Evolutionary conservation across 2,797 vertebrate genomes (phyloP).

Genomic region (Chiroxiphia lanceolata): DNA sequence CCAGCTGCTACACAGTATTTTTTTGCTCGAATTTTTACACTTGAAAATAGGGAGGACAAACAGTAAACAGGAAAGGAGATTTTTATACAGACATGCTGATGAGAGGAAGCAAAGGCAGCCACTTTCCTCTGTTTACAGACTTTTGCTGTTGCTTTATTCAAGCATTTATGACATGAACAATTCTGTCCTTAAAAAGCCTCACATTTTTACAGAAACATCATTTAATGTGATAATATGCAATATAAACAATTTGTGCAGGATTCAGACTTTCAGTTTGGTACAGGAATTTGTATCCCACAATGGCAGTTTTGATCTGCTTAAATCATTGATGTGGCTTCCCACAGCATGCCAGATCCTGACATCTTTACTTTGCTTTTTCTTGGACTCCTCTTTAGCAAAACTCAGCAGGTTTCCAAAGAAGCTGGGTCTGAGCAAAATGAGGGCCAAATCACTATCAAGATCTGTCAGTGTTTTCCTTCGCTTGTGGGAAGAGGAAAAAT

Average conservation of each 20-base stretch:
- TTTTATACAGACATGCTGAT: constrained; percentile 1
- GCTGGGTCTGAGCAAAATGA: not conserved
- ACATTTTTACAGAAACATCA: not conserved
- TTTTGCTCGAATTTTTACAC: constrained; percentile 1
- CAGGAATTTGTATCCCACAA: not conserved
- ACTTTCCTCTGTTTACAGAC: constrained; percentile 9
- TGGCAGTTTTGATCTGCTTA: not conserved
- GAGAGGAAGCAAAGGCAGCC: not conserved
- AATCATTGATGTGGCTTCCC: accelerated
- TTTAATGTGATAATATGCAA: constrained; percentile 19
- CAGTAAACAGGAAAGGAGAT: not conserved
- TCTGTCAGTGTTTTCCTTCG: not conserved
- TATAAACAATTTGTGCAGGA: not conserved
- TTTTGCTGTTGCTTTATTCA: constrained; percentile 24
- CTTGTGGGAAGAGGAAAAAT: not conserved
- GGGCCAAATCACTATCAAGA: accelerated
- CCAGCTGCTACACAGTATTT: not conserved
- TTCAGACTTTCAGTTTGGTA: not conserved
- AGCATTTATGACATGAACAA: not conserved
- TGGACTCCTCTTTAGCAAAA: not conserved
- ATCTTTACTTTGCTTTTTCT: not conserved
- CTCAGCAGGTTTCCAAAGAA: not conserved
- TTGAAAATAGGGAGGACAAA: constrained; percentile 36
- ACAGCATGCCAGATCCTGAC: not conserved
- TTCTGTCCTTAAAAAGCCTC: not conserved